Evolutionary conservation across 1,140 invertebrate genomes (phyloP).

Genomic region (Orchestia grillus): DNA sequence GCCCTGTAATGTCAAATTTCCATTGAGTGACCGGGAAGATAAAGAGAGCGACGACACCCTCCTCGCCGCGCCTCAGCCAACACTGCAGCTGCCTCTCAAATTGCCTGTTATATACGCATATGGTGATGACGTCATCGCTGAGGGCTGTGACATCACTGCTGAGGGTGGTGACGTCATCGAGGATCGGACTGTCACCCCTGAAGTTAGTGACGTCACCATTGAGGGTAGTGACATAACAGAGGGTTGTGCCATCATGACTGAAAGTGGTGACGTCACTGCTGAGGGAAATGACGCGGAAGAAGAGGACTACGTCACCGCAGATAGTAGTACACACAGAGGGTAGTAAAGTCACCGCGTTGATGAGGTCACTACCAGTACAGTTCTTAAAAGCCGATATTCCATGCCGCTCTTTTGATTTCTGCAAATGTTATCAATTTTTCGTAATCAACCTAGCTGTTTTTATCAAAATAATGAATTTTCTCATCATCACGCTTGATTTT

Average conservation of each 20-base stretch:
- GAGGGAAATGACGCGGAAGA: neutral
- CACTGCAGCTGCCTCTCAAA: slow-evolving; percentile 33
- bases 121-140: slow-evolving; percentile 9
- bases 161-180: neutral
- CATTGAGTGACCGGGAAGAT: neutral
- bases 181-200: neutral
- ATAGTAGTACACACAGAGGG: no score
- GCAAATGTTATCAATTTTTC: no score
- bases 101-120: slow-evolving; percentile 17
- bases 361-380: no score
- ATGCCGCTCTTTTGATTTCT: no score
- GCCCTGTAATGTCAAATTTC: no score
- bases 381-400: no score
- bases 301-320: no score
- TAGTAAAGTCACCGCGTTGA: no score
- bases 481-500: no score
- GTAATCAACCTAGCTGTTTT: no score
- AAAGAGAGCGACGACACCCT: slow-evolving; percentile 1
- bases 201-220: neutral
- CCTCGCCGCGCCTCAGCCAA: neutral
- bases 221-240: neutral
- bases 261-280: neutral
- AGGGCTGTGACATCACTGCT: neutral
- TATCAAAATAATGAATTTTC: no score
- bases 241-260: neutral